Conservation (phyloP, 2,113 vertebrate genomes). For the Chaetorhynchus papuensis region DNA sequence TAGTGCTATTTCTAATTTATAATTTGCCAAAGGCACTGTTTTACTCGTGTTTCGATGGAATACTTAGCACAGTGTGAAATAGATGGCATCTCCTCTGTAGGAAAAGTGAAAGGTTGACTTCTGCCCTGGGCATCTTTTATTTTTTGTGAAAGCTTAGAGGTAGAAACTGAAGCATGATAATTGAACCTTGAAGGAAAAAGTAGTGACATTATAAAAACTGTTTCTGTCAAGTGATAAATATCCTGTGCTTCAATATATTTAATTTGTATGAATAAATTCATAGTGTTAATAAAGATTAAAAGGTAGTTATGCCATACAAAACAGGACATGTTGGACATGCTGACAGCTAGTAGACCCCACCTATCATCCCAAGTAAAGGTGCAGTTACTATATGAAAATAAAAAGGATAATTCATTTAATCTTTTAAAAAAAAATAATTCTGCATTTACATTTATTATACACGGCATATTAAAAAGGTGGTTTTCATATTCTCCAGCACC, state of each 20-base stretch:
- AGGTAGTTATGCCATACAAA: background rate
- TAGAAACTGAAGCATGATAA: constrained; percentile 57
- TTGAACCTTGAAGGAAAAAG: constrained; percentile 51
- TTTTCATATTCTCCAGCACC: background rate
- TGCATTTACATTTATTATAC: background rate
- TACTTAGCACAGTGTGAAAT: constrained; percentile 77
- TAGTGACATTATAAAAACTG: constrained; percentile 43
- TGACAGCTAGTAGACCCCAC: background rate
- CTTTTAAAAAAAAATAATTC: background rate
- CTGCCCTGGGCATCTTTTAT: constrained; percentile 71
- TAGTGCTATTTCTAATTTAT: constrained; percentile 43
- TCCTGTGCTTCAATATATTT: background rate
- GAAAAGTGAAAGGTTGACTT: constrained; percentile 80
- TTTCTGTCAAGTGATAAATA: constrained; percentile 13
- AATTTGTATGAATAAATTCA: background rate
- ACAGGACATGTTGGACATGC: background rate
- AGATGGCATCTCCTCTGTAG: constrained; percentile 75
- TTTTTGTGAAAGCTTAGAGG: constrained; percentile 50
- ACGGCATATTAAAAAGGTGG: background rate
- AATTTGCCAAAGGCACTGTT: constrained; percentile 70
- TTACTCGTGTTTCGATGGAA: constrained; percentile 75
- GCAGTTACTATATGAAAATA: background rate
- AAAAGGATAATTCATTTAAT: background rate
- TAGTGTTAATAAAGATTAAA: background rate
- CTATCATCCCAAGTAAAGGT: background rate